Conservation (phyloP, 2,888 invertebrate genomes). For the Augochlorella aurata region DNA sequence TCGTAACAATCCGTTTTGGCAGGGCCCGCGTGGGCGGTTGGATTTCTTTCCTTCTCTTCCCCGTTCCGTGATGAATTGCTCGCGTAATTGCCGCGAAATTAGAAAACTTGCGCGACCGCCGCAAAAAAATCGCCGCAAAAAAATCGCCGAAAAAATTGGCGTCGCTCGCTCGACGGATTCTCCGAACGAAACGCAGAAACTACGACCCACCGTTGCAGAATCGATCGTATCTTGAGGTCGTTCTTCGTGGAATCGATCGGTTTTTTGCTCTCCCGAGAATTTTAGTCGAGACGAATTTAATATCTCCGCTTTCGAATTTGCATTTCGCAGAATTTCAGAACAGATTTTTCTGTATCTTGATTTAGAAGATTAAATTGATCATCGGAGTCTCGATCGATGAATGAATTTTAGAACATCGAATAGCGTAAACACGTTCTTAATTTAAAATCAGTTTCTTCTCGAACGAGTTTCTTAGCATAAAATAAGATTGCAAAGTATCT, state of each 20-base stretch:
- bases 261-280: neutral
- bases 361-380: neutral
- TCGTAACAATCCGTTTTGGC: too few relatives aligned
- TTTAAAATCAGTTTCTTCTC: too few relatives aligned
- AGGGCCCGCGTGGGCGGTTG: neutral
- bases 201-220: neutral
- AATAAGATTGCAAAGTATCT: too few relatives aligned
- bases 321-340: too few relatives aligned
- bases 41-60: neutral
- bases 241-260: neutral
- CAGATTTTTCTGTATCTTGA: neutral
- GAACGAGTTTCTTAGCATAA: too few relatives aligned
- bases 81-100: neutral
- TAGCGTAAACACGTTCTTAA: too few relatives aligned
- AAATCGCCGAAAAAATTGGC: neutral
- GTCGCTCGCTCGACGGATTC: neutral
- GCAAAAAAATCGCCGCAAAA: neutral
- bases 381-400: neutral
- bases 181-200: neutral
- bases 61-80: neutral
- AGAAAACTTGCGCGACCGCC: neutral
- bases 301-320: too few relatives aligned
- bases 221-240: neutral
- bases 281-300: neutral
- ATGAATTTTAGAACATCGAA: too few relatives aligned